Evolutionary conservation across 2,113 vertebrate genomes (phyloP), one percentile per base, ranked within the genome.

Genomic region (Fukomys damarensis): DNA sequence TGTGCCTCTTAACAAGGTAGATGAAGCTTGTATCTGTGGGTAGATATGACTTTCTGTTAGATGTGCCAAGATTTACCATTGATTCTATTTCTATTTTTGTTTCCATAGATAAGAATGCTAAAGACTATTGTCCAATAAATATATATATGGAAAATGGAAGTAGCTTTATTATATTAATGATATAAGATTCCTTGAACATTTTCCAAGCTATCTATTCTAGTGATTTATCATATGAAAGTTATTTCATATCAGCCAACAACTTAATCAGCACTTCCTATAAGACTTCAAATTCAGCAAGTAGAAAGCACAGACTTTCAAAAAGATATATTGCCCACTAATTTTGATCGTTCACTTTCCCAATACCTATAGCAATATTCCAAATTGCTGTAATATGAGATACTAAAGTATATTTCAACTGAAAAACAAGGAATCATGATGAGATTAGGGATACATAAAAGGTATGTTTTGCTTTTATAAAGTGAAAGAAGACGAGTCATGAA

Each of bases 211-310:
- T 68, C 49, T 84, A 8, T 26, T 24, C 13, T 65, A 89, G 68
- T 92, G 30, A 94, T 86, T 95, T 91, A 88, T 58, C 49, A 94
- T 32, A 52, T 86, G 43, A 90, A 92, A 96, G 61, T 95, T 76
- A 96, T 79, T 94, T 93, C 86, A 81, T 83, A 80, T 74, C 4
- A 93, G 65, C 65, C 88, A 92, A 91, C 35, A 91, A 54, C 38
- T 89, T 41, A 94, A 86, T 86, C 59, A 96, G 24, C 0, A 77
- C n/a, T 16, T 85, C 17, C 41, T 95, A 88, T n/a, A 90, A 56
- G 81, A 83, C 32, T 70, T 88, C 81, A 41, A 89, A 97, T 96
- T 79, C 35, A 59, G 30, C n/a, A 89, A 41, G 14, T 72, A 16
- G 30, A 54, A 95, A 92, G 41, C 56, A 58, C 20, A 77, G 6